Base-by-base conservation (phyloP, 2,888 invertebrate genomes). In the Volucella zonaria region DNA sequence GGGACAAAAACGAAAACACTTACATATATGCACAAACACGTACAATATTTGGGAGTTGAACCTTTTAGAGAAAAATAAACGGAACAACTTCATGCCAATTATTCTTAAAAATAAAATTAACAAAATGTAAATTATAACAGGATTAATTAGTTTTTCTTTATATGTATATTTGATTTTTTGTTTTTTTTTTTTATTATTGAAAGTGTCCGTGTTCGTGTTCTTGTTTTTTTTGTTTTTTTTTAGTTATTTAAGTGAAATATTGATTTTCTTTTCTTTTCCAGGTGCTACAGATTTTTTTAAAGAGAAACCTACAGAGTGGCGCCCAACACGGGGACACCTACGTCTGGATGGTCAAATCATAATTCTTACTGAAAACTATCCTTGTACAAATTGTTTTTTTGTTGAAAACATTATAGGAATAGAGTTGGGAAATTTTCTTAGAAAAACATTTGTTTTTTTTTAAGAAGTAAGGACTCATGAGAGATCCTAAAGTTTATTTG, bases 11-110 rank as follows among this genome's bases (percentile, higher is more conserved):
- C 12, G 12, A 71, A 66, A 67, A 47, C 56, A 51, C 15, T 67
- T 56, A 61, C 49, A 67, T 14, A 67, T 14, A 76, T 51, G 75
- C 52, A 76, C 56, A 59, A 62, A 70, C 49, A 64, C 43, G 64
- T 49, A n/a, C n/a, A n/a, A n/a, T n/a, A 71, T 51, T 40, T 71
- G 56, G 71, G 43, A 49, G 64, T 67, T 15, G 58, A 56, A 38
- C 12, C 49, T 66, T 59, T 61, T 62, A 45, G 31, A 49, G 47
- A 52, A 14, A 43, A 68, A 70, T 47, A 31, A 56, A 78, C 58
- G 14, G 58, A 70, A 64, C 47, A 40, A 14, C 23, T 49, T 64
- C 78, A 78, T 78, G 78, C 78, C 78, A 64, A 64, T 70, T 58
- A 14, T 42, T 62, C 2, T 47, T 23, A 18, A 59, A 56, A 75